Evolutionary conservation across 2,888 invertebrate genomes (phyloP), one percentile per base, ranked within the genome.

Genomic region (Hydroisotoma schaefferi): DNA sequence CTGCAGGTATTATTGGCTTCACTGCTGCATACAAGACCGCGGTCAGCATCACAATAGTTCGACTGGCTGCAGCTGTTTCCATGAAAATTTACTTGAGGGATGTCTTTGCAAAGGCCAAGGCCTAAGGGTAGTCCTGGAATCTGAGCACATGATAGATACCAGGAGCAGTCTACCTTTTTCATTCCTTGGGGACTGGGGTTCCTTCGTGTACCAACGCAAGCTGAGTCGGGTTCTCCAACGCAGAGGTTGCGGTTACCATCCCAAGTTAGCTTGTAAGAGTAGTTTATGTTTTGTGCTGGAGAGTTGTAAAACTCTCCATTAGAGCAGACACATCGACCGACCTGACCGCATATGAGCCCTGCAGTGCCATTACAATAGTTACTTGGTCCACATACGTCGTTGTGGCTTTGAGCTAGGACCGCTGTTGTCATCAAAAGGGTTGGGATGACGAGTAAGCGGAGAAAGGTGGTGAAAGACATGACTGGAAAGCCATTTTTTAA

Each of bases 291-390:
- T 3, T 37, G 6, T 4, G 3, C 20, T 12, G 49, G 3, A 38
- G 58, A 26, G 23, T 53, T 27, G 49, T 52, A 62, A 10, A 58
- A 4, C 1, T 12, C 8, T 6, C 52, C 55, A 23, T 29, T 49
- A 18, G 51, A 44, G 48, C 63, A 63, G n/a, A 20, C 33, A 37
- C 59, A 57, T 12, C 3, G n/a, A 1, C 27, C 54, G n/a, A 33
- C 33, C 10, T 5, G n/a, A 2, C n/a, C 26, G 37, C 62, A 62
- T 22, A 62, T 55, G 2, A 62, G 52, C 12, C 52, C 58, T 2
- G 43, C 51, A 8, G 57, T 51, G 20, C 37, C 25, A 15, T 10
- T 27, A 27, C 62, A 62, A 27, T 62, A 37, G 1, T 48, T 15
- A 18, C 38, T 40, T 5, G 53, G 52, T 26, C 53, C 53, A 33